Conservation (phyloP, 2,797 vertebrate species). For the Gallinago nigripennis region DNA sequence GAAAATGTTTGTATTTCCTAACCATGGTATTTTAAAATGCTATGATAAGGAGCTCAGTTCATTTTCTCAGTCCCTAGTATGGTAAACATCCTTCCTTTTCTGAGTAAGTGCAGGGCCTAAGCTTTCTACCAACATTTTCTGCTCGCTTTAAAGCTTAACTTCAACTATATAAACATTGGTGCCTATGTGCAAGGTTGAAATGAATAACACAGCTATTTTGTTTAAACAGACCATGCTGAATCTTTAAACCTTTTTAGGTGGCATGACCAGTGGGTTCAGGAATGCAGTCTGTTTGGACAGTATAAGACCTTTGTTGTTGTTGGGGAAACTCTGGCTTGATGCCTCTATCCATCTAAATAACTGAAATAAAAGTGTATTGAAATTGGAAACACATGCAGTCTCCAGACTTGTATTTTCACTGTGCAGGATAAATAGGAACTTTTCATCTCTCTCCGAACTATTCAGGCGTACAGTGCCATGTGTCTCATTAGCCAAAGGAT, state of each 20-base stretch:
- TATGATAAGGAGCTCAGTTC: neutral
- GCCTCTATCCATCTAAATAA: slow-evolving; percentile 69
- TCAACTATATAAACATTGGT: slow-evolving; percentile 34
- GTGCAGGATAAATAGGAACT: slow-evolving; percentile 65
- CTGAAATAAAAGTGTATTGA: slow-evolving; percentile 65
- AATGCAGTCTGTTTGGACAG: slow-evolving; percentile 70
- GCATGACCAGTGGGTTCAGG: slow-evolving; percentile 54
- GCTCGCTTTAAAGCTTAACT: slow-evolving; percentile 21
- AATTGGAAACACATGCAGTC: slow-evolving; percentile 73
- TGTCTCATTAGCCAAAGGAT: slow-evolving; percentile 50
- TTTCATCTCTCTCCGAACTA: slow-evolving; percentile 55
- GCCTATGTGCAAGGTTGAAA: slow-evolving; percentile 3
- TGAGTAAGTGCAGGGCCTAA: neutral
- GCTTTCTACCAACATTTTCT: slow-evolving; percentile 34
- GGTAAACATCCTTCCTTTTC: neutral
- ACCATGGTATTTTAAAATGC: neutral
- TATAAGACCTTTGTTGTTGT: slow-evolving; percentile 65
- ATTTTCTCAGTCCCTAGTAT: neutral
- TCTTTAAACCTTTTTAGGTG: slow-evolving; percentile 57
- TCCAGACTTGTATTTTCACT: slow-evolving; percentile 64
- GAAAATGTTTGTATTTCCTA: neutral
- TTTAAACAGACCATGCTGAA: slow-evolving; percentile 33
- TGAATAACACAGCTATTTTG: slow-evolving; percentile 17
- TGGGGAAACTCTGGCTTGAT: slow-evolving; percentile 73
- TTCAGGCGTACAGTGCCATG: neutral